Evolutionary conservation across 2,113 vertebrate species (phyloP), one percentile per base, ranked within the genome.

Genomic region (Dryoscopus gambensis): DNA sequence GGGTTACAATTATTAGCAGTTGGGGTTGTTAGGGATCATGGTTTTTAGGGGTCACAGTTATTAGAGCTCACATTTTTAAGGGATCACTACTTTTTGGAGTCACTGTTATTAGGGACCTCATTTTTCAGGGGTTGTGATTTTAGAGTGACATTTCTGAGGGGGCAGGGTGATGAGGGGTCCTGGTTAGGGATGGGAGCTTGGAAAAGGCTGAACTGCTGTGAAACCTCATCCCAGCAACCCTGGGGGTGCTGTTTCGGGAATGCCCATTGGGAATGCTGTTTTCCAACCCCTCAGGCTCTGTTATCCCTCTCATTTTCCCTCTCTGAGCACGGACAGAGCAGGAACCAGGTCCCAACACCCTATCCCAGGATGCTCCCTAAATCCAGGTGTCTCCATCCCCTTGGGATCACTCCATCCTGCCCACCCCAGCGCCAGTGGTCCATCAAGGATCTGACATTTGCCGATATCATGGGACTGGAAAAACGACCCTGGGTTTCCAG

Each of bases 351-450:
- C 55, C 56, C 33, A 35, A 12, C 20, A 3, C 14, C n/a, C 31
- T 3, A 5, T 6, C 31, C 21, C 1, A 1, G 39, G 64, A 8
- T 9, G 31, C 7, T 75, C 11, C 89, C 20, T 1, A 16, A 21
- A 73, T 6, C 28, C 9, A 20, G 18, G 15, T 1, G 22, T 15
- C 59, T 40, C 49, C 20, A 9, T 10, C 64, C 21, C 56, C 5
- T 13, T 4, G 3, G 13, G 11, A 31, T 37, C 14, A 0, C 23
- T 44, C 18, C 30, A 11, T 14, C 23, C 74, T 13, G 1, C 31
- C n/a, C 31, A 6, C 10, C 22, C 11, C 39, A 5, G 2, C 0
- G 8, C 68, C 9, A 1, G 5, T 6, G 24, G 15, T 70, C 40
- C 19, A 1, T 5, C 5, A 7, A 33, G 64, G 63, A 59, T n/a